Base-by-base conservation (phyloP, 2,888 invertebrate genomes). In the Drosophila quinaria region DNA sequence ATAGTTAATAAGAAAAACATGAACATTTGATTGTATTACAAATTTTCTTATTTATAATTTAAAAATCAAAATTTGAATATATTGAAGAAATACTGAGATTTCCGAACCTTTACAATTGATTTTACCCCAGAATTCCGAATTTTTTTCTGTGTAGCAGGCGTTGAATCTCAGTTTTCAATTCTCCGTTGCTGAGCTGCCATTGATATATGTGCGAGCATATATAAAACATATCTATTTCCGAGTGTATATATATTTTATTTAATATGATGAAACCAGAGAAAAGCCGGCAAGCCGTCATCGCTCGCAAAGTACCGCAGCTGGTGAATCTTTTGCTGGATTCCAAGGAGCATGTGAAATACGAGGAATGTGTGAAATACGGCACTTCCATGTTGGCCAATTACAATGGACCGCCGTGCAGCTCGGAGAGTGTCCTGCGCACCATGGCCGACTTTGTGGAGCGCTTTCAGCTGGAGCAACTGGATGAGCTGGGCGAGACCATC, bases 361-460 rank as follows among this genome's bases (percentile, higher is more conserved):
- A 10, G 2, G 33, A 13, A 0, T 78, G 61, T 15, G 17, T 78
- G 4, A 8, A 51, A 0, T 41, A 13, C 4, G 51, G 70, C 5
- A 2, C 10, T 0, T 0, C 4, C 0, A 22, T 17, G 2, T 1
- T 81, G 8, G 9, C 54, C 8, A 19, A 4, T 3, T 41, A 19
- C 5, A n/a, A 19, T 0, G 22, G 31, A 0, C 10, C 22, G 1
- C 15, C 41, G 2, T 58, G 11, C 2, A 11, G 8, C 0, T 8
- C 50, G 0, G 41, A 46, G 1, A 8, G 13, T 1, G 56, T 80
- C 2, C 33, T 19, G 6, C 10, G 41, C 4, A 64, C 47, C 19
- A 6, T 80, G 17, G 5, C 3, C 0, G 46, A 62, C 3, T 81
- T 81, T 39, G 1, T 76, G 15, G 65, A 70, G 10, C 73, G 81